These are phyloP conservation scores for Slavum lentiscoides DNA, from an alignment of 2,888 invertebrate species.

Conservation along the genomic window DNA sequence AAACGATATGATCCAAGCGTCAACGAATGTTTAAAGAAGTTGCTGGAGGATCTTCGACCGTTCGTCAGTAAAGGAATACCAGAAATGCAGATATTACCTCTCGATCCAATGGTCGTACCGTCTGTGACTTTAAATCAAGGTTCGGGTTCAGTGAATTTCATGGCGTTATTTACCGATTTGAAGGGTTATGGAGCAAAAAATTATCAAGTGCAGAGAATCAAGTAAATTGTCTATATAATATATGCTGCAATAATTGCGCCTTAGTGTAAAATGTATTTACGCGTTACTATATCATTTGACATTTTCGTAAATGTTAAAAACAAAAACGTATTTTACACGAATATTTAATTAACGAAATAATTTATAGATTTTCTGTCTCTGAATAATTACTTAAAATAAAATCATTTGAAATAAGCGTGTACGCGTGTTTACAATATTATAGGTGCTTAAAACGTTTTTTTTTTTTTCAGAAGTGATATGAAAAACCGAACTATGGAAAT, in stretches of 20 bases:
- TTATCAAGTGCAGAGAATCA: slow-evolving; percentile 54
- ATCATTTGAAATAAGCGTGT: too few species aligned
- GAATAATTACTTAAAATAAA: too few species aligned
- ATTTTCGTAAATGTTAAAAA: too few species aligned
- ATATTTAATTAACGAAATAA: too few species aligned
- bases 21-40: slow-evolving; percentile 57
- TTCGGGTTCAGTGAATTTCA: slow-evolving; percentile 56
- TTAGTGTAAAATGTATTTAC: background rate
- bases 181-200: slow-evolving; percentile 55
- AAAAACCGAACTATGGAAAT: slow-evolving; percentile 37
- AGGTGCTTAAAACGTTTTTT: background rate
- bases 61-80: slow-evolving; percentile 56
- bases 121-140: slow-evolving; percentile 56
- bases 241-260: background rate
- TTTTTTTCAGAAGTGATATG: slow-evolving; percentile 51
- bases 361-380: too few species aligned
- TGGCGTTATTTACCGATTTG: slow-evolving; percentile 56
- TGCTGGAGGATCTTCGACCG: slow-evolving; percentile 55
- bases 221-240: slow-evolving; percentile 48
- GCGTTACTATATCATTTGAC: too few species aligned
- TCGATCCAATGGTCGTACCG: slow-evolving; percentile 57
- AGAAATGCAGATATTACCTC: slow-evolving; percentile 56
- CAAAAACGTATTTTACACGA: too few species aligned
- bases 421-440: too few species aligned
- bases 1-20: slow-evolving; percentile 57